Conservation (phyloP, 2,888 invertebrate genomes). For the Heliconius erato region DNA sequence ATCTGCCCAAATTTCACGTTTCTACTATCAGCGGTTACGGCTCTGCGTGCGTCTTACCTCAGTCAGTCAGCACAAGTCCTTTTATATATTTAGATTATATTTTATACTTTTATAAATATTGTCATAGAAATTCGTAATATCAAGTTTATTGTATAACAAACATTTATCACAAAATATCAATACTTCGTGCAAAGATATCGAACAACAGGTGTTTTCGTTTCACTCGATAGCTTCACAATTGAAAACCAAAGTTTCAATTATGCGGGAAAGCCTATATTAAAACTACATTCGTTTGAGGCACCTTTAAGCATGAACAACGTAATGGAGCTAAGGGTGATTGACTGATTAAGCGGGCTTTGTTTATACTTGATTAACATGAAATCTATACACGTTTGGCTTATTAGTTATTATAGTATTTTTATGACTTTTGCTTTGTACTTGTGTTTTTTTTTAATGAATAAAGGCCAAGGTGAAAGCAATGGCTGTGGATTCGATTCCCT, state of each 20-base stretch:
- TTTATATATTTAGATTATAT: too few species aligned
- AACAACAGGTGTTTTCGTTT: slow-evolving; percentile 36
- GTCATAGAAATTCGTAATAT: background rate
- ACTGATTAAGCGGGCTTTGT: slow-evolving; percentile 21
- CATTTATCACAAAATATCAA: background rate
- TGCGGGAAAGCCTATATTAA: slow-evolving; percentile 30
- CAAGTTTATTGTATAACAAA: too few species aligned
- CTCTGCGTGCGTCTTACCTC: too few species aligned
- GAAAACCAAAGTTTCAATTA: slow-evolving; percentile 38
- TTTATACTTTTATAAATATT: background rate
- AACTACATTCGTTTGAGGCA: slow-evolving; percentile 26
- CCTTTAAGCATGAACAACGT: slow-evolving; percentile 54
- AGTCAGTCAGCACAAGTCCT: too few species aligned
- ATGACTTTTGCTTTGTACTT: too few species aligned
- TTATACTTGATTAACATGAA: slow-evolving; percentile 13
- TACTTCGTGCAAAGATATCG: slow-evolving; percentile 5
- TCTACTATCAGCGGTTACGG: too few species aligned
- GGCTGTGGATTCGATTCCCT: too few species aligned
- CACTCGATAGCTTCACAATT: slow-evolving; percentile 28
- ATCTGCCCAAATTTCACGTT: too few species aligned
- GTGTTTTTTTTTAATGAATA: too few species aligned
- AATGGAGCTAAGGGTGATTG: slow-evolving; percentile 7
- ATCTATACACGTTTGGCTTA: background rate
- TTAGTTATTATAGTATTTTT: background rate
- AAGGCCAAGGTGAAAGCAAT: too few species aligned